Percentiles rank a stretch among this genome's conserved stretches.
phyloP scores from a whole-genome alignment of 53 echinoderm and acorn worm species.

The Zoroaster sp. region DNA sequence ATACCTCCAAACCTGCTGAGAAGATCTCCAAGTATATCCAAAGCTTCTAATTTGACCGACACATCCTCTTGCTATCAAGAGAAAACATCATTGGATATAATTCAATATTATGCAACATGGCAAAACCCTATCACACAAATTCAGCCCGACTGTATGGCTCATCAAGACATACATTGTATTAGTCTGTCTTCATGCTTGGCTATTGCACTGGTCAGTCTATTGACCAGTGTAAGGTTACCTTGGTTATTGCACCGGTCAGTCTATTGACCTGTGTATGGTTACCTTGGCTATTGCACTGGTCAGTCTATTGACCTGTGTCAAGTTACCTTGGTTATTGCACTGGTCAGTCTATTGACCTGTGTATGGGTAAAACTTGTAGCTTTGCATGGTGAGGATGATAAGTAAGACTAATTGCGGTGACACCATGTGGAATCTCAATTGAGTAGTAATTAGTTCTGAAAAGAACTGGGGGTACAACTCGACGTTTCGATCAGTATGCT shows the following conservation, averaged over 20 bases:
- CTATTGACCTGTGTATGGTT: neutral
- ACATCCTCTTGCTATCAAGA: conserved; percentile 90
- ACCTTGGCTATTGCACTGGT: neutral
- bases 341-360: neutral
- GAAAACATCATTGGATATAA: neutral
- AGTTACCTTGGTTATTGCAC: neutral
- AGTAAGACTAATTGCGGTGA: too few relatives aligned
- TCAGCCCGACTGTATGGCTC: too few relatives aligned
- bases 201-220: neutral
- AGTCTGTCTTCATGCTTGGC: neutral
- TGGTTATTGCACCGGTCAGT: neutral
- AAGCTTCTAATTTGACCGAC: conserved; percentile 91
- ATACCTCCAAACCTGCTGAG: conserved; percentile 95
- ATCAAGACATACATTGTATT: too few relatives aligned
- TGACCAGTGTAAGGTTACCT: neutral
- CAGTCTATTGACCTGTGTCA: neutral
- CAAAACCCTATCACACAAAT: too few relatives aligned
- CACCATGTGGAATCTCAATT: too few relatives aligned
- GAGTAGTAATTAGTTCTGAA: too few relatives aligned
- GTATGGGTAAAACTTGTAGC: neutral
- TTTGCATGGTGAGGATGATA: too few relatives aligned
- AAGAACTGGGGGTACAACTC: too few relatives aligned
- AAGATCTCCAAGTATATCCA: conserved; percentile 95
- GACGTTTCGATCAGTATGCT: neutral
- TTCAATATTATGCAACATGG: neutral